These are phyloP conservation scores for Athene noctua DNA, from an alignment of 2,113 vertebrate genomes.

Conservation along the genomic window DNA sequence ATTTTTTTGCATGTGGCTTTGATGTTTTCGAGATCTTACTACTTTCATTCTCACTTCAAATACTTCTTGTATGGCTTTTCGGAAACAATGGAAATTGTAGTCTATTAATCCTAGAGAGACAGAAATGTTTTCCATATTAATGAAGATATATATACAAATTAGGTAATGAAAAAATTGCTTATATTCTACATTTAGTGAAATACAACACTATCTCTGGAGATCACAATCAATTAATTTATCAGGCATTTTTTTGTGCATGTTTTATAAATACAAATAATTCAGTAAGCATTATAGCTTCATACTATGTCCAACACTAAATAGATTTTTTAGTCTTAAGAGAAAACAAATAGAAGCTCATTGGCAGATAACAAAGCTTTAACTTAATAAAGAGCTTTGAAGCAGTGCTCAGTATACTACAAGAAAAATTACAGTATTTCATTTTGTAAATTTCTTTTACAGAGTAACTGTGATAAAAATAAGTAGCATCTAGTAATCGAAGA, in stretches of 20 bases:
- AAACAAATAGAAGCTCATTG: neutral
- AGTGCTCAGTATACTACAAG: neutral
- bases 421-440: neutral
- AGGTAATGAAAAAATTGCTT: neutral
- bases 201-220: neutral
- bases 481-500: neutral
- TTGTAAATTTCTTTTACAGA: neutral
- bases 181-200: neutral
- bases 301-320: neutral
- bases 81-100: conserved; percentile 98
- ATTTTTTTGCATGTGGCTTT: conserved; percentile 83
- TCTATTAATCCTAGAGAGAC: conserved; percentile 86
- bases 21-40: conserved; percentile 86
- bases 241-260: neutral
- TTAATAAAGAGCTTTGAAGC: neutral
- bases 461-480: neutral
- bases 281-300: neutral
- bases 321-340: neutral
- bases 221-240: neutral
- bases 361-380: neutral
- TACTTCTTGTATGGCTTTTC: conserved; percentile 95
- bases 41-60: conserved; percentile 92
- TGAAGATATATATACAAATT: neutral
- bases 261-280: neutral
- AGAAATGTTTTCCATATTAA: conserved; percentile 28